These are phyloP conservation scores for Microvelia longipes DNA, from an alignment of 1,140 invertebrate genomes.

Conservation along the genomic window DNA sequence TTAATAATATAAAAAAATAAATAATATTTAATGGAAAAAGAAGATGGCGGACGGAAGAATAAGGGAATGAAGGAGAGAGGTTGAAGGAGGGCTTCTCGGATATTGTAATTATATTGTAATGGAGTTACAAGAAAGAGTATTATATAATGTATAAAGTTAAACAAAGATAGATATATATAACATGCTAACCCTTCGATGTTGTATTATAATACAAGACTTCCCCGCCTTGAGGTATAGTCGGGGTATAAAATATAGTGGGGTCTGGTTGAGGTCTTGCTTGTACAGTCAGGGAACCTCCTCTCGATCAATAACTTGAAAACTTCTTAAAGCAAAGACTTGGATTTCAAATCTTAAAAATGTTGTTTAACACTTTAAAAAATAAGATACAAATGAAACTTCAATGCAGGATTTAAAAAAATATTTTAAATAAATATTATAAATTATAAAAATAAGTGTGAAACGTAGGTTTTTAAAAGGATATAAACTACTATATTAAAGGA, in stretches of 20 bases:
- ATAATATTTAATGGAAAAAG: too few species aligned
- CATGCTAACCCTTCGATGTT: neutral
- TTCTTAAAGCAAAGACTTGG: too few species aligned
- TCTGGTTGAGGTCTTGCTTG: neutral
- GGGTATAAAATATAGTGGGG: neutral
- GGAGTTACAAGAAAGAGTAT: neutral
- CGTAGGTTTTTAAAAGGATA: too few species aligned
- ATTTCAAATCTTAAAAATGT: too few species aligned
- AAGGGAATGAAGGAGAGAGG: neutral
- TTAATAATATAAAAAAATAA: too few species aligned
- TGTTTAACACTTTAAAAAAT: too few species aligned
- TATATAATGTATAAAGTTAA: neutral
- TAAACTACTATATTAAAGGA: too few species aligned
- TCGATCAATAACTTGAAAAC: neutral
- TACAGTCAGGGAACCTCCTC: neutral
- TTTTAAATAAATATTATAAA: too few species aligned
- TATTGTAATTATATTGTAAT: neutral
- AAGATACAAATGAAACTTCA: too few species aligned
- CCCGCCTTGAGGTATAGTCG: neutral
- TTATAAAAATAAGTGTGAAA: too few species aligned
- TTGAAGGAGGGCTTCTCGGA: constrained; percentile 3
- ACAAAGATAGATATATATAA: neutral
- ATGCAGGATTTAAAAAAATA: too few species aligned
- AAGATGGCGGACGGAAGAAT: neutral
- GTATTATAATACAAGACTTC: neutral